These are phyloP conservation scores for Falco punctatus DNA, from an alignment of 2,113 vertebrate species.

Conservation along the genomic window DNA sequence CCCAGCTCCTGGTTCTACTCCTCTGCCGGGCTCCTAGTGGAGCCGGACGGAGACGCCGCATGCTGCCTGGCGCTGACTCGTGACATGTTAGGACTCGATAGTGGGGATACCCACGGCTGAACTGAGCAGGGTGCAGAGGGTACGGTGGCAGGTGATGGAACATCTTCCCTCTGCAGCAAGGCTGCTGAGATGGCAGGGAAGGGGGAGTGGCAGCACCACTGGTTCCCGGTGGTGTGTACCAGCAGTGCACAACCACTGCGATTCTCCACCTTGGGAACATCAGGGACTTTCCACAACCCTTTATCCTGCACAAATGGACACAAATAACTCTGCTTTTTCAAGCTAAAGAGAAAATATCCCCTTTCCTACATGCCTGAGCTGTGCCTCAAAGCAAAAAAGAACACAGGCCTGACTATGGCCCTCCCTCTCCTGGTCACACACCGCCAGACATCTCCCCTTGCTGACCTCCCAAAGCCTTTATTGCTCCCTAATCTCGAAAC, in stretches of 20 bases:
- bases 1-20: not conserved
- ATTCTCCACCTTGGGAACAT: not conserved
- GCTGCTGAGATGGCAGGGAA: not conserved
- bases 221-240: not conserved
- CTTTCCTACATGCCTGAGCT: not conserved
- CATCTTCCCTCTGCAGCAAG: not conserved
- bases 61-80: not conserved
- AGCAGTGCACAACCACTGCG: not conserved
- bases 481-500: not conserved
- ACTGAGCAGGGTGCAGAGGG: not conserved
- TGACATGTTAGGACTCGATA: accelerated
- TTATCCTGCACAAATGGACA: not conserved
- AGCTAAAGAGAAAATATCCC: not conserved
- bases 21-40: not conserved
- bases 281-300: not conserved
- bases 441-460: not conserved
- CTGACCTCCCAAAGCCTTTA: not conserved
- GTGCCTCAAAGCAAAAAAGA: not conserved
- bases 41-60: not conserved
- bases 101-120: not conserved
- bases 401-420: not conserved
- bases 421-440: not conserved
- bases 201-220: not conserved
- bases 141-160: not conserved
- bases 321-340: not conserved